A percentile compares a stretch with the other conserved stretches of the same genome.
Conservation (phyloP, 2,797 vertebrate genomes). For the Emys orbicularis region DNA sequence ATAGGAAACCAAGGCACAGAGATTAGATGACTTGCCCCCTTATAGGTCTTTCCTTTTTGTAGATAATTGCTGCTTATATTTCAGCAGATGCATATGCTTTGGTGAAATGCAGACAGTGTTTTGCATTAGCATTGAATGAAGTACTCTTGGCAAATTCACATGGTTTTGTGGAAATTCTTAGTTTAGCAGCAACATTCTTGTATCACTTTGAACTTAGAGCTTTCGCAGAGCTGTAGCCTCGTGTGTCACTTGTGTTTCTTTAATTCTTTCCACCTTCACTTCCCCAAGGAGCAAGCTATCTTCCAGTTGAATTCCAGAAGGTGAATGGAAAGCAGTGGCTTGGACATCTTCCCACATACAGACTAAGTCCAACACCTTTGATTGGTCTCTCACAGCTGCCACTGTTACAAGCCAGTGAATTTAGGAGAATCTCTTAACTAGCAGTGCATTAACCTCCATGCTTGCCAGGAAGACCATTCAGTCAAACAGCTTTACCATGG, state of each 20-base stretch:
- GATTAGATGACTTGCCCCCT: not conserved
- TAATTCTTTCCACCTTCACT: not conserved
- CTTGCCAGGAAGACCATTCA: not conserved
- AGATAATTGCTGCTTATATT: not conserved
- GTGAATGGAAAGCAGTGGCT: not conserved
- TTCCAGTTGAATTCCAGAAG: not conserved
- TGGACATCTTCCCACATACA: not conserved
- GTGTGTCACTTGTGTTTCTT: not conserved
- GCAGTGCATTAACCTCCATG: not conserved
- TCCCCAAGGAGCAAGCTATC: not conserved
- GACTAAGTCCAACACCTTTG: not conserved
- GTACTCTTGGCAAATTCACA: not conserved
- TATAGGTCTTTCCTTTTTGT: not conserved
- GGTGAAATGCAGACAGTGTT: rapidly evolving
- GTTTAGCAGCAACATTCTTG: not conserved
- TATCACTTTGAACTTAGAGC: not conserved
- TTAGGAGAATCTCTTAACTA: slow-evolving; percentile 19
- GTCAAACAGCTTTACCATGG: not conserved
- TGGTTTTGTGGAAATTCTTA: not conserved
- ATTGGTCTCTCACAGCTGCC: not conserved
- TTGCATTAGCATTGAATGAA: not conserved
- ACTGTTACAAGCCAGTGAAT: not conserved
- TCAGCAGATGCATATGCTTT: not conserved
- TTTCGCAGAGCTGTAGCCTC: not conserved
- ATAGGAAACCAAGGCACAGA: not conserved